Evolutionary conservation across 2,888 invertebrate genomes (phyloP).

Genomic region (Nysson spinosus): DNA sequence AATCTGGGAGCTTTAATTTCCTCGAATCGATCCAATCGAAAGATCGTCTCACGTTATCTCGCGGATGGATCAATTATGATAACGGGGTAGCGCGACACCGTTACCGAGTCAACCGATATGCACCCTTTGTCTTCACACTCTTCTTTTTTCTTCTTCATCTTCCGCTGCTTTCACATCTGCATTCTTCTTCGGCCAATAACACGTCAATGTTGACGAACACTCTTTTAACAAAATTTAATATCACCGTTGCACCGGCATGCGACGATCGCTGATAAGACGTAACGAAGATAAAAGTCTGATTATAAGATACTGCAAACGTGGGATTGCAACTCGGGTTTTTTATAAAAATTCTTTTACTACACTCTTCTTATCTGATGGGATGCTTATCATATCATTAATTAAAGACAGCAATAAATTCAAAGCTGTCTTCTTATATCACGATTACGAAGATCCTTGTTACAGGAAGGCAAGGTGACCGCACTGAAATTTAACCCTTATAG

Average conservation of each 20-base stretch:
- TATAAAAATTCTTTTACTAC: slow-evolving; percentile 1
- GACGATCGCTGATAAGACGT: slow-evolving; percentile 15
- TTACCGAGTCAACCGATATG: slow-evolving; percentile 1
- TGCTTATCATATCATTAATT: slow-evolving; percentile 36
- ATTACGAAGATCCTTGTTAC: neutral
- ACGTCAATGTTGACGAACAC: neutral
- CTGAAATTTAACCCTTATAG: too few relatives aligned
- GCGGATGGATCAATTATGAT: slow-evolving; percentile 9
- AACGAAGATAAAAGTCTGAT: slow-evolving; percentile 19
- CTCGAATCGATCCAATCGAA: slow-evolving; percentile 28
- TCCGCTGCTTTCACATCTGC: slow-evolving; percentile 14
- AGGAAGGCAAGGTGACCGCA: neutral
- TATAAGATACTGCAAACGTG: neutral
- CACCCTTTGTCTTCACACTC: slow-evolving; percentile 7
- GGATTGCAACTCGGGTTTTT: neutral
- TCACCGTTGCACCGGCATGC: slow-evolving; percentile 9
- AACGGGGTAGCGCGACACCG: slow-evolving; percentile 28
- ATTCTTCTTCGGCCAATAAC: slow-evolving; percentile 3
- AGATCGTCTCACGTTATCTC: slow-evolving; percentile 30
- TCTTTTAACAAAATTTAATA: too few relatives aligned
- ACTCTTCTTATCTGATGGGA: neutral
- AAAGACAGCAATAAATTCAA: slow-evolving; percentile 17
- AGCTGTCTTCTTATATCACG: neutral
- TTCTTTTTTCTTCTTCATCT: slow-evolving; percentile 8
- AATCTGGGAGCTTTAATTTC: slow-evolving; percentile 30